Percentiles rank a stretch among this genome's conserved stretches.
Evolutionary conservation across 2,888 invertebrate species (phyloP).

Genomic region (Rhogogaster chlorosoma): DNA sequence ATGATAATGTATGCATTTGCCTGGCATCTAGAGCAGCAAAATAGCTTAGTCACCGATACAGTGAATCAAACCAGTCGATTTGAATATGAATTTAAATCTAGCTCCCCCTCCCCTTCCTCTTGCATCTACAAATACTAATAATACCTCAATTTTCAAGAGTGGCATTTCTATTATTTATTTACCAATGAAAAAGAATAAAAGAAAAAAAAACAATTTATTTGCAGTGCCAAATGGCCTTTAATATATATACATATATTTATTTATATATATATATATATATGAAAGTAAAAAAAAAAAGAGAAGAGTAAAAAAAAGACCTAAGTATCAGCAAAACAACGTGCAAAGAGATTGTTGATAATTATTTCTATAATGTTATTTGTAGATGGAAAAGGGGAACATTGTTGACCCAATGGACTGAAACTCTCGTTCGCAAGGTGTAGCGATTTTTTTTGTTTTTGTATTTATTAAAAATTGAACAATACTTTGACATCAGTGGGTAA

Average conservation of each 20-base stretch:
- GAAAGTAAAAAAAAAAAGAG: not conserved
- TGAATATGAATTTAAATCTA: slow-evolving; percentile 53
- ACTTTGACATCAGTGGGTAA: not conserved
- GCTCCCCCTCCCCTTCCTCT: slow-evolving; percentile 52
- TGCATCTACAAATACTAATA: slow-evolving; percentile 61
- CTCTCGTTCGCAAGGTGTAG: not conserved
- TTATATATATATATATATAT: not conserved
- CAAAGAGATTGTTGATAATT: slow-evolving; percentile 26
- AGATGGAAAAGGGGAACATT: slow-evolving; percentile 30
- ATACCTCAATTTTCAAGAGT: slow-evolving; percentile 58
- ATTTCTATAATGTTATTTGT: slow-evolving; percentile 27
- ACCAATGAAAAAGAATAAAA: slow-evolving; percentile 25
- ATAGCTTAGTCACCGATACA: slow-evolving; percentile 59
- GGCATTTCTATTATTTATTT: slow-evolving; percentile 64
- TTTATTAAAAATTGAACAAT: slow-evolving; percentile 24
- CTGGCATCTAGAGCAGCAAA: slow-evolving; percentile 58
- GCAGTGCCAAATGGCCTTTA: not conserved
- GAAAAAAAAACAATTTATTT: not conserved
- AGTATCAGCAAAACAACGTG: not conserved
- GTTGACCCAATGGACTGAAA: slow-evolving; percentile 39
- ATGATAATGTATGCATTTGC: slow-evolving; percentile 65
- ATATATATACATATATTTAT: not conserved
- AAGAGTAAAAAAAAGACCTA: not conserved
- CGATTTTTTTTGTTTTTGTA: not conserved
- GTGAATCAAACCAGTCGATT: slow-evolving; percentile 64